Percentiles rank a stretch among this genome's conserved stretches.
phyloP scores from a whole-genome alignment of 2,888 invertebrate genomes.

The Caenorhabditis virilis region DNA sequence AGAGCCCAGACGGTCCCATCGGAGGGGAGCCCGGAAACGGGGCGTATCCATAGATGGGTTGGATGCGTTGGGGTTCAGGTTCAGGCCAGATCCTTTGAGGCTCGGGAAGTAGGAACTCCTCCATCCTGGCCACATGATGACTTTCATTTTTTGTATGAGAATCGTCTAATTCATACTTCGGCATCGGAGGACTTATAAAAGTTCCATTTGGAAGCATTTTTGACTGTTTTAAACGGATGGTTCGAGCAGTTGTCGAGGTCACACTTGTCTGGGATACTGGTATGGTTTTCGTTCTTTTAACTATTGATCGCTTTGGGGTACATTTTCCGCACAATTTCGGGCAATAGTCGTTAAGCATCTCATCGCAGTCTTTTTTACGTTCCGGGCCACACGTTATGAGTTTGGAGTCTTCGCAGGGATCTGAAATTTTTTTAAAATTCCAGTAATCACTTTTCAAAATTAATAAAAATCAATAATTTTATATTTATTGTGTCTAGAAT shows the following conservation, averaged over 20 bases:
- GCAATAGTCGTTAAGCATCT: slow-evolving; percentile 50
- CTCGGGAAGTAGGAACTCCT: slow-evolving; percentile 25
- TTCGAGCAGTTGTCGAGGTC: slow-evolving; percentile 1
- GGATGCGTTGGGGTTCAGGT: slow-evolving; percentile 26
- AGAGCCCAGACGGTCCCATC: too few species aligned
- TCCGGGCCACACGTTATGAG: slow-evolving; percentile 44
- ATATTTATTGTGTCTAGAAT: too few species aligned
- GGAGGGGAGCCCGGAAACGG: too few species aligned
- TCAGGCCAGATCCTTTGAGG: slow-evolving; percentile 36
- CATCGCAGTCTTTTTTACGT: slow-evolving; percentile 48
- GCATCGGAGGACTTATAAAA: slow-evolving; percentile 28
- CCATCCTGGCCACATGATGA: background rate
- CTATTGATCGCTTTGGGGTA: slow-evolving; percentile 9
- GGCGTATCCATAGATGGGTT: too few species aligned
- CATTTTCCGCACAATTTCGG: slow-evolving; percentile 46
- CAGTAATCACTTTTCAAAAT: too few species aligned
- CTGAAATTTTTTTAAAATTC: too few species aligned
- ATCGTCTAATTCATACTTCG: slow-evolving; percentile 9
- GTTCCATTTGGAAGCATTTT: slow-evolving; percentile 29
- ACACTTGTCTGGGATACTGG: slow-evolving; percentile 15
- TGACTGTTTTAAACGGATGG: slow-evolving; percentile 15
- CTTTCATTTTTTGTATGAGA: background rate
- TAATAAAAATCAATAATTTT: background rate
- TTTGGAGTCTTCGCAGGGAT: slow-evolving; percentile 44
- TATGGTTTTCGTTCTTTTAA: slow-evolving; percentile 21